Evolutionary conservation across 2,888 invertebrate genomes (phyloP).

Genomic region (Dioctria linearis): DNA sequence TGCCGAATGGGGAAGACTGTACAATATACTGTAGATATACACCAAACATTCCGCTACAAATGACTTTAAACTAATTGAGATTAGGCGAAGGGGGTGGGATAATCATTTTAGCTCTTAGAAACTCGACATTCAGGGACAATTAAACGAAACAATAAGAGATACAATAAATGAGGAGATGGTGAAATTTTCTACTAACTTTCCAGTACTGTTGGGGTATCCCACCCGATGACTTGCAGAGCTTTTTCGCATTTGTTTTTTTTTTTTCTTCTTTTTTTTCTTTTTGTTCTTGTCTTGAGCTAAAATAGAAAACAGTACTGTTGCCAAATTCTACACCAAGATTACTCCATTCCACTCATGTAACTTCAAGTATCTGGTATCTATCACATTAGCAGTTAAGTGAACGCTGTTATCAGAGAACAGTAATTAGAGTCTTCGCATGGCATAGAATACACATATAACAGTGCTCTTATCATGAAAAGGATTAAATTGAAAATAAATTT

Average conservation of each 20-base stretch:
- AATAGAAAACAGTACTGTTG: slow-evolving; percentile 13
- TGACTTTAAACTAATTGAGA: slow-evolving; percentile 56
- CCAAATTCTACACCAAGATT: neutral
- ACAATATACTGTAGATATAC: neutral
- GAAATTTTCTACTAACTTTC: slow-evolving; percentile 1
- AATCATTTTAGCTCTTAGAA: slow-evolving; percentile 53
- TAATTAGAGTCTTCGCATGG: slow-evolving; percentile 28
- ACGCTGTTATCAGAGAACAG: slow-evolving; percentile 21
- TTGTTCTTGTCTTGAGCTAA: neutral
- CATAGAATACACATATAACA: slow-evolving; percentile 2
- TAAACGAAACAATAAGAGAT: slow-evolving; percentile 54
- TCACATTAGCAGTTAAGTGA: slow-evolving; percentile 43
- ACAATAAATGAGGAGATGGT: slow-evolving; percentile 18
- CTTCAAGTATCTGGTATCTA: slow-evolving; percentile 31
- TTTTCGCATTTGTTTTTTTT: neutral
- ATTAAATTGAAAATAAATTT: slow-evolving; percentile 47
- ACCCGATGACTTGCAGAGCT: slow-evolving; percentile 7
- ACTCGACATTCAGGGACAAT: slow-evolving; percentile 50
- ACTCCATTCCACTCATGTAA: neutral
- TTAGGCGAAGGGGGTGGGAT: slow-evolving; percentile 49
- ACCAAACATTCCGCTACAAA: slow-evolving; percentile 50
- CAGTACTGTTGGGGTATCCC: neutral
- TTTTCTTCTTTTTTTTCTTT: neutral
- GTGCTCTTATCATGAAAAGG: slow-evolving; percentile 30
- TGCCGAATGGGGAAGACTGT: neutral